A percentile compares a stretch with the other conserved stretches of the same genome.
phyloP scores from a whole-genome alignment of 2,113 vertebrate genomes.

The Crotalus helleri region DNA sequence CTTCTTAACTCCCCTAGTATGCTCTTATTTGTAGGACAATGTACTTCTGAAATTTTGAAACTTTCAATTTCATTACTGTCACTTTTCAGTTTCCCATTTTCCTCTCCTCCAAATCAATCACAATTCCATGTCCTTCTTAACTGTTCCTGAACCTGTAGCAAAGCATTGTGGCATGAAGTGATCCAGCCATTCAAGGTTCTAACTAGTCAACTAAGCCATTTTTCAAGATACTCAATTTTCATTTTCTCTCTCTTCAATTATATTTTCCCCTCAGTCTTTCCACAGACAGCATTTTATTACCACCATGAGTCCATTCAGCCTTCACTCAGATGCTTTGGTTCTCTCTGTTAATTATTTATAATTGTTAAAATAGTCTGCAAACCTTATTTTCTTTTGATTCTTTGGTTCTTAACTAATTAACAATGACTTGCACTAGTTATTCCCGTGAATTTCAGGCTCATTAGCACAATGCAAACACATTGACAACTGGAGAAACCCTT shows the following conservation, averaged over 20 bases:
- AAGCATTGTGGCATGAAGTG: background rate
- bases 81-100: background rate
- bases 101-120: background rate
- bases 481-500: background rate
- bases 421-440: background rate
- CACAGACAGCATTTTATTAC: background rate
- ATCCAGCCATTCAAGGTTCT: background rate
- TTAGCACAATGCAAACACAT: background rate
- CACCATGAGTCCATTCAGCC: background rate
- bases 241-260: too few species aligned
- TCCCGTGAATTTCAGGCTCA: background rate
- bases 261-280: background rate
- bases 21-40: background rate
- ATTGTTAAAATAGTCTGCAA: background rate
- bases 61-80: background rate
- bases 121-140: background rate
- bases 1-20: background rate
- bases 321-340: background rate
- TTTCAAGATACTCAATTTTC: background rate
- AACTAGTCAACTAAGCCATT: too few species aligned
- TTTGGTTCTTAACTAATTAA: background rate
- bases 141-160: background rate
- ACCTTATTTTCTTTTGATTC: background rate
- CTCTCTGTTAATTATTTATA: background rate
- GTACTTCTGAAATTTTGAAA: background rate